Conservation (phyloP, 2,888 invertebrate species). For the Pseudolycoriella hygida region DNA sequence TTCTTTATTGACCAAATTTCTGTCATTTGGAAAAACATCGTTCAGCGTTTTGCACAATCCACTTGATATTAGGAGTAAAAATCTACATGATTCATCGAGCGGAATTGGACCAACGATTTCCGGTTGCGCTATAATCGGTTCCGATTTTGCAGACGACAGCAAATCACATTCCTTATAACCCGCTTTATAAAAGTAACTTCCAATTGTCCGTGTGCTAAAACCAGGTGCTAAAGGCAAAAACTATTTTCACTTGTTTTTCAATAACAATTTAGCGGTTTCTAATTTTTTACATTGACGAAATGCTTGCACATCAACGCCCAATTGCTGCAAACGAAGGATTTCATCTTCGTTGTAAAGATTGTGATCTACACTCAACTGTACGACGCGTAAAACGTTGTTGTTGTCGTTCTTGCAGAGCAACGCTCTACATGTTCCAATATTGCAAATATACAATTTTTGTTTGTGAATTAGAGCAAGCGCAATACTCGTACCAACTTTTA, state of each 20-base stretch:
- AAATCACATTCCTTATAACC: constrained; percentile 69
- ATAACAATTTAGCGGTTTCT: constrained; percentile 25
- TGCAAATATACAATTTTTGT: constrained; percentile 68
- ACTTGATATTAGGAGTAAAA: constrained; percentile 69
- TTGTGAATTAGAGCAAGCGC: constrained; percentile 63
- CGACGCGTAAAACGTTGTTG: constrained; percentile 57
- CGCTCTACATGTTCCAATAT: constrained; percentile 62
- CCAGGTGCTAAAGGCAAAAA: constrained; percentile 9
- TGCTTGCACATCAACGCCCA: constrained; percentile 55
- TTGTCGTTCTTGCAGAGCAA: constrained; percentile 58
- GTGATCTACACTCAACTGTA: constrained; percentile 64
- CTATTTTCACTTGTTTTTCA: background rate
- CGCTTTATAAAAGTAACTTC: constrained; percentile 74
- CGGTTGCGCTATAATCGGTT: constrained; percentile 70
- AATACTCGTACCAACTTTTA: constrained; percentile 69
- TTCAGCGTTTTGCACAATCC: constrained; percentile 71
- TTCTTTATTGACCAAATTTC: constrained; percentile 64
- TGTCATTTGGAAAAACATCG: constrained; percentile 50
- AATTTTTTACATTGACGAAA: constrained; percentile 12
- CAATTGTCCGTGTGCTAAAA: constrained; percentile 65
- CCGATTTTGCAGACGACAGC: constrained; percentile 45
- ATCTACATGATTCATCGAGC: constrained; percentile 62
- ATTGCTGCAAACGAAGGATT: constrained; percentile 50
- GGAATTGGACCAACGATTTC: constrained; percentile 66
- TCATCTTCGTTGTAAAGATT: constrained; percentile 75